phyloP scores from a whole-genome alignment of 2,888 invertebrate genomes.

The Brassicogethes aeneus region DNA sequence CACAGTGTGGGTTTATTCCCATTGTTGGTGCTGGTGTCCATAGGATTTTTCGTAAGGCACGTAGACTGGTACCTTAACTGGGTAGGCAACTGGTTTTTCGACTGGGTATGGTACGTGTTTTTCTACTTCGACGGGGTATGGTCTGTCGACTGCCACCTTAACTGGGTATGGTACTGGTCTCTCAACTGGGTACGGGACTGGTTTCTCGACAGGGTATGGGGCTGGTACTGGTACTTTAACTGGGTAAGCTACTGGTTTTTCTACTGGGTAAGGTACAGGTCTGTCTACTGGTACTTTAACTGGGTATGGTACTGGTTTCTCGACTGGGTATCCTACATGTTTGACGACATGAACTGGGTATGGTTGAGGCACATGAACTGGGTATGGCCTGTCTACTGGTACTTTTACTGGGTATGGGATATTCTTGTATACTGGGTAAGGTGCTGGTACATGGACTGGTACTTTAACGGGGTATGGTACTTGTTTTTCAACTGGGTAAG shows the following conservation, averaged over 20 bases:
- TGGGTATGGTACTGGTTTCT: slow-evolving; percentile 56
- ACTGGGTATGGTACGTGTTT: slow-evolving; percentile 60
- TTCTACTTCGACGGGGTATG: slow-evolving; percentile 49
- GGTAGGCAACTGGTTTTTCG: slow-evolving; percentile 51
- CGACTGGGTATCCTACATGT: slow-evolving; percentile 60
- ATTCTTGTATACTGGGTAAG: slow-evolving; percentile 60
- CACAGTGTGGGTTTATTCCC: neutral
- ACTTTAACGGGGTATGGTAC: slow-evolving; percentile 68
- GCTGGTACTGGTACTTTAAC: slow-evolving; percentile 59
- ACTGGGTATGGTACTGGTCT: slow-evolving; percentile 48
- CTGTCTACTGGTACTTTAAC: slow-evolving; percentile 51
- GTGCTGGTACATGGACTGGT: slow-evolving; percentile 66
- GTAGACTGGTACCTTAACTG: slow-evolving; percentile 54
- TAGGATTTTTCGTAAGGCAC: slow-evolving; percentile 25
- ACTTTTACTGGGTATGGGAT: slow-evolving; percentile 64
- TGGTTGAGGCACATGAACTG: slow-evolving; percentile 59
- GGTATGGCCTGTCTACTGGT: slow-evolving; percentile 60
- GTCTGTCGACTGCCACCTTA: slow-evolving; percentile 47
- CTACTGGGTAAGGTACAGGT: slow-evolving; percentile 51
- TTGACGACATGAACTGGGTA: slow-evolving; percentile 60
- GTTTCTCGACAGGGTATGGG: slow-evolving; percentile 61
- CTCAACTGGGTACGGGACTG: slow-evolving; percentile 55
- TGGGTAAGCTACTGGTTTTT: slow-evolving; percentile 53
- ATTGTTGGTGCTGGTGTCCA: slow-evolving; percentile 9
- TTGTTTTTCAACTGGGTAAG: slow-evolving; percentile 70